phyloP scores from a whole-genome alignment of 2,113 vertebrate species.

The Datnioides undecimradiatus region DNA sequence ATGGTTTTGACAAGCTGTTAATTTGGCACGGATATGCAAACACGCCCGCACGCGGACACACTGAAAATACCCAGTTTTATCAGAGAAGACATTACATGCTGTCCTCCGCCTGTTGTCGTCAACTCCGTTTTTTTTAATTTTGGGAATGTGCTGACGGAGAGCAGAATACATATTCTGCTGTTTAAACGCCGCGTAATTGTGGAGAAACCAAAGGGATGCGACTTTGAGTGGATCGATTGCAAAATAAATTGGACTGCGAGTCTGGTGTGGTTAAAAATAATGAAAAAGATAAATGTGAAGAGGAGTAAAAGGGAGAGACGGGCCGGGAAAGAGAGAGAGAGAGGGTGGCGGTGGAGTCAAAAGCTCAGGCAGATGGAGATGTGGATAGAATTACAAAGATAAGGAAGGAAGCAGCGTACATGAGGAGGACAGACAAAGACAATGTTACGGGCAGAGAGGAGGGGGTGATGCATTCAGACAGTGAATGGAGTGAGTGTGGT shows the following conservation, averaged over 20 bases:
- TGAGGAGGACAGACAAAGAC: background rate
- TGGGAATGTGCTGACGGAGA: background rate
- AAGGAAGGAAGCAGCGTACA: background rate
- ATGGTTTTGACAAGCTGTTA: conserved; percentile 33
- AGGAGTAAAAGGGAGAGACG: background rate
- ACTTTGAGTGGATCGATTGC: conserved; percentile 29
- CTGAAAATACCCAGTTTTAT: background rate
- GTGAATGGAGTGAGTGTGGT: background rate
- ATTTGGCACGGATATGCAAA: conserved; percentile 3
- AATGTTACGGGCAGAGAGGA: background rate
- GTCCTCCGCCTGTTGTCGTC: background rate
- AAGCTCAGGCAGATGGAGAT: background rate
- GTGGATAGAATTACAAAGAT: conserved; percentile 7
- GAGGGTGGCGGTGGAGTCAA: background rate
- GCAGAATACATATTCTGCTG: background rate
- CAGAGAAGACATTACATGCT: background rate
- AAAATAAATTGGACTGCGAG: conserved; percentile 39
- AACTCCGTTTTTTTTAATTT: background rate
- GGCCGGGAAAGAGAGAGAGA: background rate
- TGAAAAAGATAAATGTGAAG: conserved; percentile 12
- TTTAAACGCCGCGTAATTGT: conserved; percentile 10
- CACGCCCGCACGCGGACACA: background rate
- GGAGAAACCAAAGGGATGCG: conserved; percentile 13
- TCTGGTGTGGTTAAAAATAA: conserved; percentile 27
- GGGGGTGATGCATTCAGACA: background rate